phyloP scores from a whole-genome alignment of 2,113 vertebrate species.

The Xyliphius kryptos region DNA sequence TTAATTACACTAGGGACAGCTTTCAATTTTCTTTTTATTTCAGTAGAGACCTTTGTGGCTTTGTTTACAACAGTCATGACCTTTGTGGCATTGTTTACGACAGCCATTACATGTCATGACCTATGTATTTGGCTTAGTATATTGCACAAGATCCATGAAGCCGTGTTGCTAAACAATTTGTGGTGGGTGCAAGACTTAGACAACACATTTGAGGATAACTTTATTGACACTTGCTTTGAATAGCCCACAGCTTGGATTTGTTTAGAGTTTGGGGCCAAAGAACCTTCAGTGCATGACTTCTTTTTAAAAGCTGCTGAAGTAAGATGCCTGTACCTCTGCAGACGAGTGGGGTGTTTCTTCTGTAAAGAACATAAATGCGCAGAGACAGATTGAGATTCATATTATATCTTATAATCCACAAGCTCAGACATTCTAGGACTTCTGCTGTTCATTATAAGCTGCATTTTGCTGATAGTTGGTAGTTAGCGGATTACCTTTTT shows the following conservation, averaged over 20 bases:
- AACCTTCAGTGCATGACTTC: slow-evolving; percentile 36
- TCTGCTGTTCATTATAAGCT: too few relatives aligned
- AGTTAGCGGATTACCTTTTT: too few relatives aligned
- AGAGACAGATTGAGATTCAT: slow-evolving; percentile 27
- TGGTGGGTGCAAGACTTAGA: slow-evolving; percentile 28
- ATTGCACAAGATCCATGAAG: slow-evolving; percentile 26
- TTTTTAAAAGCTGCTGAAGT: slow-evolving; percentile 32
- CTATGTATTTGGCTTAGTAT: slow-evolving; percentile 26
- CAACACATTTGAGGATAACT: slow-evolving; percentile 11
- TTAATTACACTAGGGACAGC: slow-evolving; percentile 24
- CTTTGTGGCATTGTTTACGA: too few relatives aligned
- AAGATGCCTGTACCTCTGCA: slow-evolving; percentile 29
- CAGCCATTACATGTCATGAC: slow-evolving; percentile 22
- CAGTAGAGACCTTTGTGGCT: slow-evolving; percentile 21
- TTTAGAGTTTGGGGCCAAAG: slow-evolving; percentile 37
- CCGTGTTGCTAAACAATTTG: slow-evolving; percentile 19
- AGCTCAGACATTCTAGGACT: slow-evolving; percentile 18
- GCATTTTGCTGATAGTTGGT: too few relatives aligned
- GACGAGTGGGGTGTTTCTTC: slow-evolving; percentile 22
- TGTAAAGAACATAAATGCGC: slow-evolving; percentile 17
- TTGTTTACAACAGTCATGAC: slow-evolving; percentile 30
- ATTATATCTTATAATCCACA: too few relatives aligned
- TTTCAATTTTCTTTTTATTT: slow-evolving; percentile 28
- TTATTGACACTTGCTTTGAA: slow-evolving; percentile 32
- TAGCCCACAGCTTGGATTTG: slow-evolving; percentile 30